These are phyloP conservation scores for Stramonita haemastoma DNA, from an alignment of 2,888 invertebrate species.

Conservation along the genomic window DNA sequence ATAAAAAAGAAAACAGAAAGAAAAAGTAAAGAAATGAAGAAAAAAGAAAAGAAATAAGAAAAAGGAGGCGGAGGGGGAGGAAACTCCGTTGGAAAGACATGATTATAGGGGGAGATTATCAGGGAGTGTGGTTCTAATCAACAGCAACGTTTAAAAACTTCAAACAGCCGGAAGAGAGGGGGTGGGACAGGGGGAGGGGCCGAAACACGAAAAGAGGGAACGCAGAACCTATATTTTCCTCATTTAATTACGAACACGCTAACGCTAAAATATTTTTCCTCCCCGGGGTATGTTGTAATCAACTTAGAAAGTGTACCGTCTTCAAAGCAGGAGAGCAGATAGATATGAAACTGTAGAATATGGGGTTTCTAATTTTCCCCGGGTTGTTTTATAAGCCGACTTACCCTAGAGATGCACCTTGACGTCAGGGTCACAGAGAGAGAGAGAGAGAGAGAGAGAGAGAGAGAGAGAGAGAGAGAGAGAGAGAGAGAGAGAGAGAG, in stretches of 20 bases:
- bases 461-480: conserved; percentile 15
- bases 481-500: conserved; percentile 27
- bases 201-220: background rate
- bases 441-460: background rate
- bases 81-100: background rate
- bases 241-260: background rate
- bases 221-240: background rate
- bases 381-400: too few species aligned
- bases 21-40: too few species aligned
- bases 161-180: background rate
- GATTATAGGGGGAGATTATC: conserved; percentile 14
- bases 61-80: background rate
- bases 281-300: background rate
- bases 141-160: conserved; percentile 14
- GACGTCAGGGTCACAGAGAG: background rate
- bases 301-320: background rate
- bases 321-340: background rate
- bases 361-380: too few species aligned
- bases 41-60: background rate
- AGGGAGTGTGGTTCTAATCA: conserved; percentile 8
- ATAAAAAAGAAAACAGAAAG: too few species aligned
- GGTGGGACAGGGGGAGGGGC: background rate
- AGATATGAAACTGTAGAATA: background rate
- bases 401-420: too few species aligned
- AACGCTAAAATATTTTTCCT: background rate